Conservation (phyloP, 2,888 invertebrate genomes). For the Sipha maydis region DNA sequence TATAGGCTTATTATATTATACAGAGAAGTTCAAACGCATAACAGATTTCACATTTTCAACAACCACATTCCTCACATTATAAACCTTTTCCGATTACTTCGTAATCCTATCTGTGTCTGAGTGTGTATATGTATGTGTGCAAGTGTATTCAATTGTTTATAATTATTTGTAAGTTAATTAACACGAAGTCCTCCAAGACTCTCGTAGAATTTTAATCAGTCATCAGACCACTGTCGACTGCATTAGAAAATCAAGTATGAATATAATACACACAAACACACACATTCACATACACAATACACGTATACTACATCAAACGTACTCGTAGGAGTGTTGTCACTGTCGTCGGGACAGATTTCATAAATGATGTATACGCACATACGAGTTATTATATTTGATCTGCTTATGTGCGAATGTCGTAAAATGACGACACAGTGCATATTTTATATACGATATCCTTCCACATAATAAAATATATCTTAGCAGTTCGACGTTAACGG, state of each 20-base stretch:
- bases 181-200: slow-evolving; percentile 46
- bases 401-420: not conserved
- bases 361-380: not conserved
- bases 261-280: not conserved
- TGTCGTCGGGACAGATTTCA: not conserved
- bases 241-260: slow-evolving; percentile 10
- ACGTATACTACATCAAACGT: not conserved
- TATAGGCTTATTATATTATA: not conserved
- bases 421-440: not conserved
- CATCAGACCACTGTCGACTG: not conserved
- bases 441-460: too few species aligned
- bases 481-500: too few species aligned
- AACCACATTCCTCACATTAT: slow-evolving; percentile 32
- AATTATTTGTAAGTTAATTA: slow-evolving; percentile 52
- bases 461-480: too few species aligned
- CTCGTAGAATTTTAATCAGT: slow-evolving; percentile 44
- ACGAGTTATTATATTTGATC: not conserved
- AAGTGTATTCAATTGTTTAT: slow-evolving; percentile 21
- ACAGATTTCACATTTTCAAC: slow-evolving; percentile 47
- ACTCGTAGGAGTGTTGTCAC: not conserved
- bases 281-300: not conserved
- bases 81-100: slow-evolving; percentile 40
- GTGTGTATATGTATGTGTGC: not conserved
- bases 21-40: slow-evolving; percentile 9
- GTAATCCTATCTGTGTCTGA: not conserved